These are phyloP conservation scores for Oenanthe oenanthe DNA, from an alignment of 2,113 vertebrate genomes.

Conservation along the genomic window DNA sequence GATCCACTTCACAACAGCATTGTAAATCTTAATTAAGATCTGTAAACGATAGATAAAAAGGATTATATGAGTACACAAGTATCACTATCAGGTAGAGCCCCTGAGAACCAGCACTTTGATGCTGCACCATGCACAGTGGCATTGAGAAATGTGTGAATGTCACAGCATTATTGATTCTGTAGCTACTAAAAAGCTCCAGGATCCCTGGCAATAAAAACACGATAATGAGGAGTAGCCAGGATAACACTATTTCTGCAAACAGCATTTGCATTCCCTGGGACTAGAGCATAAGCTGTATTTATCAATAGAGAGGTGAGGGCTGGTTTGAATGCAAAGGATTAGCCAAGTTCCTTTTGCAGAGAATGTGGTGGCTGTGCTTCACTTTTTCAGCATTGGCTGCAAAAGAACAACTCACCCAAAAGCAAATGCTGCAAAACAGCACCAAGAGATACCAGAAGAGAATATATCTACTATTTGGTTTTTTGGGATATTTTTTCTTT, in stretches of 20 bases:
- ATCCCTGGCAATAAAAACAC: constrained; percentile 43
- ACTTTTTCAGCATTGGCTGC: neutral
- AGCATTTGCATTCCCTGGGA: constrained; percentile 28
- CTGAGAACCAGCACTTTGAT: constrained; percentile 1
- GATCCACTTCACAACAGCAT: neutral
- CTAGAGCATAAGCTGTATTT: neutral
- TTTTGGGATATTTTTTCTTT: neutral
- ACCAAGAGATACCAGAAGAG: neutral
- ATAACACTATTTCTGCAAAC: constrained; percentile 37
- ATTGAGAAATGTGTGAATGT: constrained; percentile 34
- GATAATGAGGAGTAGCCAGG: constrained; percentile 43
- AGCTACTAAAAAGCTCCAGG: constrained; percentile 30
- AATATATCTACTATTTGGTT: neutral
- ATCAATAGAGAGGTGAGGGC: neutral
- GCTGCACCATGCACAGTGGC: neutral
- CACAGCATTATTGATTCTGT: constrained; percentile 52
- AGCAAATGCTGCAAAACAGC: neutral
- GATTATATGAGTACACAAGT: neutral
- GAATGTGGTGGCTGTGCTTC: neutral
- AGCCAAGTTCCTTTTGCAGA: neutral
- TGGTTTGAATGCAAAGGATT: constrained; percentile 20
- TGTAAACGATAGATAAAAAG: constrained; percentile 20
- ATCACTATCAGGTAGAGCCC: neutral
- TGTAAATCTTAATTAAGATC: constrained; percentile 55
- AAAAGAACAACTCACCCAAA: neutral